Base-by-base conservation (phyloP, 2,113 vertebrate species). In the Semicossyphus pulcher region DNA sequence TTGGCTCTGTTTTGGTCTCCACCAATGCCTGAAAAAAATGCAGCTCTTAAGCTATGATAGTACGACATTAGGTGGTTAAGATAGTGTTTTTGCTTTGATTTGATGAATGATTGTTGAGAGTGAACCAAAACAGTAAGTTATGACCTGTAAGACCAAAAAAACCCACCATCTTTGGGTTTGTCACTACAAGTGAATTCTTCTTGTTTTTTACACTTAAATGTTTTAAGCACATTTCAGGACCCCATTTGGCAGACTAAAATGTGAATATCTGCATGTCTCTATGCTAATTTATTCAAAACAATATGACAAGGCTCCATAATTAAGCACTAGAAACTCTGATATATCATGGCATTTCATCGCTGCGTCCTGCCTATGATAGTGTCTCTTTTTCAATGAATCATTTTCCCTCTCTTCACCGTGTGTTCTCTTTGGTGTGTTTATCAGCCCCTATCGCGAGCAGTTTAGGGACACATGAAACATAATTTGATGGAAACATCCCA, bases 381-480 rank as follows among this genome's bases (percentile, higher is more conserved):
- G 1, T 58, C 14, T 11, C 4, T 25, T 29, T 36, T 74, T 57
- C 44, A 32, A 44, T 58, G 15, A 63, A 69, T 45, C 7, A 31
- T 39, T 70, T 51, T 25, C 7, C 20, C 3, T 49, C 49, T 32
- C 57, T 54, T 67, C 62, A 67, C 44, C 44, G 11, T 16, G 53
- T 2, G 18, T 26, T 29, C 45, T 23, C 37, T 69, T 56, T 52
- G 44, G 34, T 68, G 48, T 80, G 31, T 72, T 69, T 69, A 54
- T 78, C 14, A 48, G 58, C 37, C 29, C 61, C 66, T 63, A 7
- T 23, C 62, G 32, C 49, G 47, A 72, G 36, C 41, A 75, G 29
- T 34, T 54, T 4, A 72, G 34, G 45, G 41, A 26, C 29, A 52
- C 11, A 42, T 52, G 20, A 52, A 52, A 67, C 67, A 62, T 41